Evolutionary conservation across 2,888 invertebrate species (phyloP).

Genomic region (Catocala sponsa): DNA sequence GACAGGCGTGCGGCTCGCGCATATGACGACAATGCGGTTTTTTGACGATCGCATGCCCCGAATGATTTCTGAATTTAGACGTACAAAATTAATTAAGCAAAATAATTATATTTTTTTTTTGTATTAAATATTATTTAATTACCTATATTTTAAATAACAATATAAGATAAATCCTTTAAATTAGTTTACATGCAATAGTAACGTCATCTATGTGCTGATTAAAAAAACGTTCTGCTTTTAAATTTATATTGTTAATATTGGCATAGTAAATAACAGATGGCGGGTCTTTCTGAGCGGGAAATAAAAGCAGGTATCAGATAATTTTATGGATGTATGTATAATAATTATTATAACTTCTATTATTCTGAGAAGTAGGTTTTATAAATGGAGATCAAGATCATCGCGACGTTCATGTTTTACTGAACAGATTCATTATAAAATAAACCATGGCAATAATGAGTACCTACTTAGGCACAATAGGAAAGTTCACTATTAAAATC

Average conservation of each 20-base stretch:
- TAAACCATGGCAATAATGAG: too few species aligned
- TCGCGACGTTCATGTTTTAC: too few species aligned
- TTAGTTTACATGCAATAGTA: conserved; percentile 7
- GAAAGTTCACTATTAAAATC: too few species aligned
- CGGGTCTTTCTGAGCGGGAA: conserved; percentile 1
- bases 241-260: not conserved
- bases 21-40: conserved; percentile 70
- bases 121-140: too few species aligned
- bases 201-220: conserved; percentile 33
- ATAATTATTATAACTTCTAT: too few species aligned
- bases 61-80: conserved; percentile 63
- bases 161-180: not conserved
- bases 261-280: conserved; percentile 26
- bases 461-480: too few species aligned
- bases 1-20: conserved; percentile 76
- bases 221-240: conserved; percentile 5
- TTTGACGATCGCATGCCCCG: conserved; percentile 66
- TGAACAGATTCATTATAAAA: too few species aligned
- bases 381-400: too few species aligned
- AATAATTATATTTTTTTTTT: not conserved
- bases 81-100: not conserved
- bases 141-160: too few species aligned
- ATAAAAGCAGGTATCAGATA: too few species aligned
- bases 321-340: too few species aligned
- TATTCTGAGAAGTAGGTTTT: too few species aligned